phyloP scores from a whole-genome alignment of 1,140 invertebrate species.

The Camponotus vicinus region DNA sequence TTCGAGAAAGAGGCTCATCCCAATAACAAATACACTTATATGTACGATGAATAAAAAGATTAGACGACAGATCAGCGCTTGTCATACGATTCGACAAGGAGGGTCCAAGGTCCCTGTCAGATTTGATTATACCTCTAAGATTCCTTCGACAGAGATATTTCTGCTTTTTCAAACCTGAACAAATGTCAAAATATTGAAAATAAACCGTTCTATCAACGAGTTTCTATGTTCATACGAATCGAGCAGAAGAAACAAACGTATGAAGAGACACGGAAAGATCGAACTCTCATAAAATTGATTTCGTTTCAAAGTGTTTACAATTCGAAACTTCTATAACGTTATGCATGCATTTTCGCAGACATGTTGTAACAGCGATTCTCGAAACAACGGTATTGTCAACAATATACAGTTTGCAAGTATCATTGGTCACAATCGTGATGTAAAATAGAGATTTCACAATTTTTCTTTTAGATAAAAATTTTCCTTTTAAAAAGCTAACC shows the following conservation, averaged over 20 bases:
- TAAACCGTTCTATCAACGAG: conserved; percentile 15
- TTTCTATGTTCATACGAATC: not conserved
- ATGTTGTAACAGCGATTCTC: conserved; percentile 11
- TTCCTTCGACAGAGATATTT: not conserved
- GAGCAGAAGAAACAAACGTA: conserved; percentile 4
- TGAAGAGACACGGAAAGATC: conserved; percentile 28
- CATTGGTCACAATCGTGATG: not conserved
- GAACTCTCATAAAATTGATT: conserved; percentile 28
- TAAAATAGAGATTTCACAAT: conserved; percentile 15
- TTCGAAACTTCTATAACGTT: conserved; percentile 20
- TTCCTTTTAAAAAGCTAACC: conserved; percentile 29
- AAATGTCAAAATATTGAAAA: conserved; percentile 51
- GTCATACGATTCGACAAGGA: conserved; percentile 41
- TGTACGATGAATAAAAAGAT: conserved; percentile 68
- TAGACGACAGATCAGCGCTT: conserved; percentile 45
- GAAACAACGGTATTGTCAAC: not conserved
- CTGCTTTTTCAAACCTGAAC: not conserved
- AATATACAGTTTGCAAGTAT: conserved; percentile 27
- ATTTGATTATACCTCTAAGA: conserved; percentile 43
- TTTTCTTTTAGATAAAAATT: conserved; percentile 6
- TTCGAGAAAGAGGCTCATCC: conserved; percentile 69
- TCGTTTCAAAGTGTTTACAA: conserved; percentile 27
- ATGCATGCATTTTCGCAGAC: conserved; percentile 1
- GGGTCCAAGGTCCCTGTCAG: conserved; percentile 18
- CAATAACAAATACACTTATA: conserved; percentile 70